A percentile compares a stretch with the other conserved stretches of the same genome.
Evolutionary conservation across 2,888 invertebrate genomes (phyloP).

Genomic region (Hofmannophila pseudospretella): DNA sequence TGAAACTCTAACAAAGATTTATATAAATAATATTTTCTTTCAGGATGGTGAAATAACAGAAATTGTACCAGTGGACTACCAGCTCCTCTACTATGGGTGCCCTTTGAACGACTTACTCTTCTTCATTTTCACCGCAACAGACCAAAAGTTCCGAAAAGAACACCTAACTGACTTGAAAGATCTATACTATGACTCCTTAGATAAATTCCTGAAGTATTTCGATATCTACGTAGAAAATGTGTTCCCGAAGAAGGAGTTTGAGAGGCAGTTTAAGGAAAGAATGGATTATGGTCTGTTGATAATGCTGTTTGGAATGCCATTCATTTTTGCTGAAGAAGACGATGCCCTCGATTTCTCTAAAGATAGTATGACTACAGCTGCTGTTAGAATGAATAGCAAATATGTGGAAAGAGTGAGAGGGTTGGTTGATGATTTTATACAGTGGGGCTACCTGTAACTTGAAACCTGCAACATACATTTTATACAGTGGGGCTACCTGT

Average conservation of each 20-base stretch:
- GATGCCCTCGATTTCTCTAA: slow-evolving; percentile 24
- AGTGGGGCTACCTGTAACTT: slow-evolving; percentile 21
- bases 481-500: too few relatives aligned
- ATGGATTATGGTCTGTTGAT: slow-evolving; percentile 30
- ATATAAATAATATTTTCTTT: too few relatives aligned
- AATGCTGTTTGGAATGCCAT: slow-evolving; percentile 23
- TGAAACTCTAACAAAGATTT: too few relatives aligned
- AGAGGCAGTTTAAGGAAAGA: slow-evolving; percentile 27
- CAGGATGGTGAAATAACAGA: slow-evolving; percentile 26
- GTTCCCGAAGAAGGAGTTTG: slow-evolving; percentile 31
- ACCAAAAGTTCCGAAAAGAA: slow-evolving; percentile 27
- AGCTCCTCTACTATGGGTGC: slow-evolving; percentile 28
- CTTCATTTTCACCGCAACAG: slow-evolving; percentile 29
- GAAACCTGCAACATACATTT: too few relatives aligned
- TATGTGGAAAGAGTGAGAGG: slow-evolving; percentile 25
- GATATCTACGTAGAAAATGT: slow-evolving; percentile 27
- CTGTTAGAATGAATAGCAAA: slow-evolving; percentile 21
- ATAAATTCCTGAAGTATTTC: slow-evolving; percentile 28
- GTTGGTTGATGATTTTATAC: slow-evolving; percentile 32
- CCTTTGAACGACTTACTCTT: slow-evolving; percentile 31
- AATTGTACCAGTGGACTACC: slow-evolving; percentile 32
- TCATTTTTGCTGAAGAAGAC: slow-evolving; percentile 27
- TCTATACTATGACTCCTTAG: slow-evolving; percentile 26
- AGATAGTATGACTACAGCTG: slow-evolving; percentile 19
- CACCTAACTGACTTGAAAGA: slow-evolving; percentile 31